A percentile compares a stretch with the other conserved stretches of the same genome.
Evolutionary conservation across 2,113 vertebrate species (phyloP).

Genomic region (Seriola dumerili): DNA sequence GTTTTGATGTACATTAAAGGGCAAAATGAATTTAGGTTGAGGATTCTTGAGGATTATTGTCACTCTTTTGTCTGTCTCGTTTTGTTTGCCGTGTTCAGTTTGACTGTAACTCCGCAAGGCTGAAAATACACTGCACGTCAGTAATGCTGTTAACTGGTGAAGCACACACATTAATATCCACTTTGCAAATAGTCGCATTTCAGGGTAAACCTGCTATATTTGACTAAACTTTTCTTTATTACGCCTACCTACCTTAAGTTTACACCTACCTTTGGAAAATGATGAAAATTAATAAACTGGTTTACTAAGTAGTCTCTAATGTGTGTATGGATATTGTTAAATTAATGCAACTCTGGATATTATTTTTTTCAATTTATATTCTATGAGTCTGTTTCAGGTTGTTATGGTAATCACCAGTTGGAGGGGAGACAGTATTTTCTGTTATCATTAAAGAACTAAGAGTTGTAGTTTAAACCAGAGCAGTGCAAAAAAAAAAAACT

Average conservation of each 20-base stretch:
- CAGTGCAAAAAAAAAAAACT: background rate
- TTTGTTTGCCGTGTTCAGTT: conserved; percentile 11
- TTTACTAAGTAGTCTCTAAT: background rate
- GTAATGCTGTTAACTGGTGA: background rate
- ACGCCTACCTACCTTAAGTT: no score
- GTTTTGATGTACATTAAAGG: conserved; percentile 49
- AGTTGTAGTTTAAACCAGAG: background rate
- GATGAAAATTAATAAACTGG: background rate
- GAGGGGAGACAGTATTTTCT: background rate
- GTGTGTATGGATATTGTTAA: background rate
- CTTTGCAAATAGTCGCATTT: background rate
- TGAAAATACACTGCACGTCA: conserved; percentile 7
- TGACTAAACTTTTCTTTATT: background rate
- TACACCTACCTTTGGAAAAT: background rate
- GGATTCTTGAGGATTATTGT: conserved; percentile 13
- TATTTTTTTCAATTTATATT: background rate
- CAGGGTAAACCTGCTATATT: background rate
- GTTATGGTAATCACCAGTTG: background rate
- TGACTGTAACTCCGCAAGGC: background rate
- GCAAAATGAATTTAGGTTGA: conserved; percentile 3
- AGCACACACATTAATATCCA: background rate
- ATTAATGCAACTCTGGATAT: background rate
- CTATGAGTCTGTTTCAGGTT: background rate
- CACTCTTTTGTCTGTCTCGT: conserved; percentile 6
- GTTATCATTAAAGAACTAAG: background rate